These are phyloP conservation scores for Brienomyrus brachyistius DNA, from an alignment of 2,113 vertebrate species.

Conservation along the genomic window DNA sequence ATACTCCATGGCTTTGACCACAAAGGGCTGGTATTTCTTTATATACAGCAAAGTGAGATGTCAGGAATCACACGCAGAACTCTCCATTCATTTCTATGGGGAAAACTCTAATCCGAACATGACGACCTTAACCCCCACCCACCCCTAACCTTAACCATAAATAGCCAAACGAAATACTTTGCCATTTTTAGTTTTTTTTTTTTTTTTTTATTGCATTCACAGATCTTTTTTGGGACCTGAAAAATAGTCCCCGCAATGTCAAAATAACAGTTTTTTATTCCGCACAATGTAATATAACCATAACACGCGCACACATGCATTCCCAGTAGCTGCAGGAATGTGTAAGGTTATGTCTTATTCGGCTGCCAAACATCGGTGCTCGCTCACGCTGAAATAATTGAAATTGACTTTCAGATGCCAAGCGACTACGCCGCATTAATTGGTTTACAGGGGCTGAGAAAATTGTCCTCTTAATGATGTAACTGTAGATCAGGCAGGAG, in stretches of 20 bases:
- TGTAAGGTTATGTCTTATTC: neutral
- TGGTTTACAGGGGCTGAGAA: slow-evolving; percentile 13
- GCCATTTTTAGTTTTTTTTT: too few relatives aligned
- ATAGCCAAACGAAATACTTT: too few relatives aligned
- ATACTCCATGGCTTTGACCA: neutral
- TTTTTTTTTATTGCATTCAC: too few relatives aligned
- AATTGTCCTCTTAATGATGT: slow-evolving; percentile 3
- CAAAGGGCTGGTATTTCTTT: neutral
- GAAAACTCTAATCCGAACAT: too few relatives aligned
- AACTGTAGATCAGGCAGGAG: slow-evolving; percentile 7
- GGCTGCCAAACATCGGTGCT: neutral
- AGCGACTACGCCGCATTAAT: neutral
- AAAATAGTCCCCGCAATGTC: too few relatives aligned
- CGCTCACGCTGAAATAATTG: slow-evolving; percentile 8
- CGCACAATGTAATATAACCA: too few relatives aligned
- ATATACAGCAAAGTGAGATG: neutral
- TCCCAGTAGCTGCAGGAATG: neutral
- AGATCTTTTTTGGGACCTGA: too few relatives aligned
- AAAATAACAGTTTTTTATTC: too few relatives aligned
- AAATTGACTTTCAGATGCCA: slow-evolving; percentile 7
- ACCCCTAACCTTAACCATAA: too few relatives aligned
- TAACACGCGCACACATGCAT: neutral
- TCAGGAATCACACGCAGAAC: too few relatives aligned
- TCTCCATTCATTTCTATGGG: too few relatives aligned
- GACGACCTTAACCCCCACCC: too few relatives aligned